Evolutionary conservation across 92 coral and sea anemone genomes (phyloP).

Genomic region (Bergia puertoricense): DNA sequence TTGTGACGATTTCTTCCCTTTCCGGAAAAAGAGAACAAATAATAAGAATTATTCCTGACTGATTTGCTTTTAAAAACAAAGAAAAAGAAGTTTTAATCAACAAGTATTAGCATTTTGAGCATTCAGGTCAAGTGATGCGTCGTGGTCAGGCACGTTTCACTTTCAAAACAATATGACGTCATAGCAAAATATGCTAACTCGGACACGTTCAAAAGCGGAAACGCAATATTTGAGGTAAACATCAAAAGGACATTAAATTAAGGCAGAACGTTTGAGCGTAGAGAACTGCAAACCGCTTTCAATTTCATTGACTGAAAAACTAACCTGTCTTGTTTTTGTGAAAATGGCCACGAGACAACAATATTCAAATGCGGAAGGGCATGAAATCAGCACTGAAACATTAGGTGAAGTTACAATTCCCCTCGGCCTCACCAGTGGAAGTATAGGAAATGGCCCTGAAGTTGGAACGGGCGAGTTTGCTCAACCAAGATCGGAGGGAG

Average conservation of each 20-base stretch:
- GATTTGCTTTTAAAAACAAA: too few species aligned
- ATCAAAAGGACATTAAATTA: too few species aligned
- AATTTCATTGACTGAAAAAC: background rate
- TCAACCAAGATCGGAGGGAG: background rate
- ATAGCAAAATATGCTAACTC: background rate
- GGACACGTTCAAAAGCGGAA: background rate
- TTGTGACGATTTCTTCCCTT: too few species aligned
- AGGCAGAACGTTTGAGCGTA: too few species aligned
- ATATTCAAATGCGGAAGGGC: background rate
- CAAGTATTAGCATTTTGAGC: background rate
- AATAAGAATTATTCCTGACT: too few species aligned
- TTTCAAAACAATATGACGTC: slow-evolving; percentile 16
- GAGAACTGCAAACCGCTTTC: background rate
- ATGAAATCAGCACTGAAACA: background rate
- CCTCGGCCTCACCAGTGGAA: background rate
- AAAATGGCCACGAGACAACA: background rate
- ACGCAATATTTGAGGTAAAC: background rate
- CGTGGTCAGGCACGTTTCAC: slow-evolving; percentile 1
- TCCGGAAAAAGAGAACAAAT: too few species aligned
- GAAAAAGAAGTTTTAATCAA: background rate
- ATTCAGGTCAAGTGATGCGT: background rate
- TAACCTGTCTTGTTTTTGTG: background rate
- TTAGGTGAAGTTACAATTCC: background rate
- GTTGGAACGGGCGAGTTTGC: background rate
- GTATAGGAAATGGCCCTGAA: background rate